Percentiles rank a stretch among this genome's conserved stretches.
Evolutionary conservation across 2,113 vertebrate species (phyloP).

Genomic region (Ramphastos sulfuratus): DNA sequence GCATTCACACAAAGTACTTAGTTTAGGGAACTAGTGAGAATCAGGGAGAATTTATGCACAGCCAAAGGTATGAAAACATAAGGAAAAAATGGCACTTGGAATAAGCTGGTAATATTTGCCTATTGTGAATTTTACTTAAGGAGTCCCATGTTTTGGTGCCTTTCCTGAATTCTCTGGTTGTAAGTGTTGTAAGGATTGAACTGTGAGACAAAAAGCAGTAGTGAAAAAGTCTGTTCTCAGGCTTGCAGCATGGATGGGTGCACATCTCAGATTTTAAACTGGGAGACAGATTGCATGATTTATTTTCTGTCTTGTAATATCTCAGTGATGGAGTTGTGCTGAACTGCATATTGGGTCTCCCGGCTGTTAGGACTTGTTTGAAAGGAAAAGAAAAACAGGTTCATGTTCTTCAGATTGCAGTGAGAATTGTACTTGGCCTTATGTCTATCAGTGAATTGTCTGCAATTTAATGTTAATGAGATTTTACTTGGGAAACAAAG

Average conservation of each 20-base stretch:
- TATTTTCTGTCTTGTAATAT: not conserved
- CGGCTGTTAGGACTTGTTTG: not conserved
- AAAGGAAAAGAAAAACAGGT: not conserved
- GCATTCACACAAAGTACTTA: not conserved
- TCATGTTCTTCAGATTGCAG: not conserved
- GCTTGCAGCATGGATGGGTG: not conserved
- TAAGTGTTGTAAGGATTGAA: not conserved
- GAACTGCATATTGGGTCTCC: not conserved
- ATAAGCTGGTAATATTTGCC: slow-evolving; percentile 4
- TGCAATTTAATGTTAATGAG: slow-evolving; percentile 26
- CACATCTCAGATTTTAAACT: not conserved
- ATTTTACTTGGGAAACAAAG: slow-evolving; percentile 47
- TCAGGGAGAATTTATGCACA: not conserved
- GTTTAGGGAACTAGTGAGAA: not conserved
- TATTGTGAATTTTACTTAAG: not conserved
- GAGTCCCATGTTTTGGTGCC: not conserved
- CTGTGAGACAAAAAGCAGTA: not conserved
- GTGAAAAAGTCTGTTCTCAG: not conserved
- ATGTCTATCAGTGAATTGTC: not conserved
- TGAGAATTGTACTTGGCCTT: not conserved
- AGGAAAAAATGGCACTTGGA: not conserved
- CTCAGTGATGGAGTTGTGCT: not conserved
- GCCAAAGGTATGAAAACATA: not conserved
- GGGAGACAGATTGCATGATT: not conserved
- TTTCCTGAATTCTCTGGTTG: not conserved